phyloP scores from a whole-genome alignment of 2,888 invertebrate genomes.

The Microctonus hyperodae region DNA sequence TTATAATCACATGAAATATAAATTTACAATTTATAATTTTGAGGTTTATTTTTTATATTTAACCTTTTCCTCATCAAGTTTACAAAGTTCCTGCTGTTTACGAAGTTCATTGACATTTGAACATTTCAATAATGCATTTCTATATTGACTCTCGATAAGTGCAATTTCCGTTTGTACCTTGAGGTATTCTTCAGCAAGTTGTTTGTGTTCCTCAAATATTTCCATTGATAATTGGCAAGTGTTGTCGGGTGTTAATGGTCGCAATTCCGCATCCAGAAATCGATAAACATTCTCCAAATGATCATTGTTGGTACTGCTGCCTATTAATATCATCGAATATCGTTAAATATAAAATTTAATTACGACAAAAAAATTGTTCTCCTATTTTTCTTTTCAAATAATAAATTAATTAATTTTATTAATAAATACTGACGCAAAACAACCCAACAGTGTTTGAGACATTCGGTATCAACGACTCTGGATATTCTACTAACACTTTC shows the following conservation, averaged over 20 bases:
- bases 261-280: slow-evolving; percentile 80
- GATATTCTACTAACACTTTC: slow-evolving; percentile 26
- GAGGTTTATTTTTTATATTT: slow-evolving; percentile 26
- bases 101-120: slow-evolving; percentile 65
- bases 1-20: neutral
- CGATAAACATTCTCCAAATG: slow-evolving; percentile 75
- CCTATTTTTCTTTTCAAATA: neutral
- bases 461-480: slow-evolving; percentile 41
- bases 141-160: slow-evolving; percentile 79
- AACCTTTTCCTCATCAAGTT: slow-evolving; percentile 77
- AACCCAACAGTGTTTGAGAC: slow-evolving; percentile 52
- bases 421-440: slow-evolving; percentile 51
- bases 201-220: slow-evolving; percentile 88
- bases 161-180: slow-evolving; percentile 88
- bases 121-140: slow-evolving; percentile 73
- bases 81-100: slow-evolving; percentile 71
- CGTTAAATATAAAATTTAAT: neutral
- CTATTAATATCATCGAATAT: slow-evolving; percentile 36
- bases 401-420: neutral
- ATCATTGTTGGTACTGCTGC: slow-evolving; percentile 51
- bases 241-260: slow-evolving; percentile 85
- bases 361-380: no score
- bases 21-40: slow-evolving; percentile 8
- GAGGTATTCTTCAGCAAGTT: slow-evolving; percentile 87
- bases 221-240: slow-evolving; percentile 79